Evolutionary conservation across 2,113 vertebrate species (phyloP), one percentile per base, ranked within the genome.

Genomic region (Chamaea fasciata): DNA sequence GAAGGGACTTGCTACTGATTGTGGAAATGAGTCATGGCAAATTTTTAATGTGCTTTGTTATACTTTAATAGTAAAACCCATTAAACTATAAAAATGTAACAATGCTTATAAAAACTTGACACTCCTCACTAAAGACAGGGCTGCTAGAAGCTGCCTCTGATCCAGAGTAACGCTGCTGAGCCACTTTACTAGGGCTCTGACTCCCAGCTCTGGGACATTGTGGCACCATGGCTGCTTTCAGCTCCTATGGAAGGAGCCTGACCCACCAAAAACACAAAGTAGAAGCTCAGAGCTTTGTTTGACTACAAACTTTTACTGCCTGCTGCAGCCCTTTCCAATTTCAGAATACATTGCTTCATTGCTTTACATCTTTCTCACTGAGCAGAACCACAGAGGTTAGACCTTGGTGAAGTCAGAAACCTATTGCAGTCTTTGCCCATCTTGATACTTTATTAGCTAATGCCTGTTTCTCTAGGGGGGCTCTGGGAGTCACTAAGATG

Each of bases 81-180:
- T 94, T 96, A 96, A 96, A 93, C 94, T 95, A 89, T 96, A 97
- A 97, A 97, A 97, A 91, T 2, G 3, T 90, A 97, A 97, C 41
- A 47, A 95, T 90, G 56, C 52, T 82, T 56, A 77, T 97, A 97
- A 97, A 96, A 97, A 94, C 77, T 20, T 88, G 83, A 95, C 95
- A 90, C 94, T 91, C 69, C 67, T 93, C 86, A 69, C 90, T 91
- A 95, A 90, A 94, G 91, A 73, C 67, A 77, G 63, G 76, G 83
- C 50, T 2, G 5, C 86, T 94, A 73, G 79, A 96, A 95, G 93
- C 60, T 91, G 94, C 83, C 77, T 87, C 71, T 69, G 50, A 81
- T 94, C 63, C 67, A 92, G 35, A 67, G 44, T 46, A 87, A 64
- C 74, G 88, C 86, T 89, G 74, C 88, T 71, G 81, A 82, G 80